Evolutionary conservation across 2,888 invertebrate genomes (phyloP).

Genomic region (Leptinotarsa juncta): DNA sequence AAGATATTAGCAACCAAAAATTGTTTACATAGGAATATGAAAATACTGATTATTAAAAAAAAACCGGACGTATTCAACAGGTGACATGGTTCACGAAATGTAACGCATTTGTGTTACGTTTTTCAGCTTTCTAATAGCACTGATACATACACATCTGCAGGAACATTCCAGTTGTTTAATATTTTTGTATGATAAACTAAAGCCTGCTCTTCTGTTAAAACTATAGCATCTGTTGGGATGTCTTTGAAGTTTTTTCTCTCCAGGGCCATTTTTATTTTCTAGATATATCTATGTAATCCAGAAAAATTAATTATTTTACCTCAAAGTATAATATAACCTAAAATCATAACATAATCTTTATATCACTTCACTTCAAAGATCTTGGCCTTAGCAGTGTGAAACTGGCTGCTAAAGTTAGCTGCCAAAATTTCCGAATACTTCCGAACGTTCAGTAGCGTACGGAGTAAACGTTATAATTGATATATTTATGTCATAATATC

Average conservation of each 20-base stretch:
- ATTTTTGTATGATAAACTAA: constrained; percentile 71
- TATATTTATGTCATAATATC: too few relatives aligned
- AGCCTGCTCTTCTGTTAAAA: constrained; percentile 71
- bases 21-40: background rate
- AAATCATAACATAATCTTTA: too few relatives aligned
- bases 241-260: constrained; percentile 63
- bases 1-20: background rate
- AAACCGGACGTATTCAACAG: background rate
- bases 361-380: too few relatives aligned
- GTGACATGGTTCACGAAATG: background rate
- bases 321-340: too few relatives aligned
- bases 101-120: background rate
- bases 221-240: constrained; percentile 73
- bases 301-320: too few relatives aligned
- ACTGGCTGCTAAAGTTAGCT: too few relatives aligned
- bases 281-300: too few relatives aligned
- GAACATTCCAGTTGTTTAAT: constrained; percentile 71
- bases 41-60: background rate
- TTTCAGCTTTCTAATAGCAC: background rate
- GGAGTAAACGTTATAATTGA: too few relatives aligned
- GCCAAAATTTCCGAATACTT: too few relatives aligned
- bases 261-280: constrained; percentile 68
- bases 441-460: too few relatives aligned
- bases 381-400: too few relatives aligned
- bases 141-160: constrained; percentile 71